Base-by-base conservation (phyloP, 2,797 vertebrate species). In the Sternarchorhynchus goeldii region DNA sequence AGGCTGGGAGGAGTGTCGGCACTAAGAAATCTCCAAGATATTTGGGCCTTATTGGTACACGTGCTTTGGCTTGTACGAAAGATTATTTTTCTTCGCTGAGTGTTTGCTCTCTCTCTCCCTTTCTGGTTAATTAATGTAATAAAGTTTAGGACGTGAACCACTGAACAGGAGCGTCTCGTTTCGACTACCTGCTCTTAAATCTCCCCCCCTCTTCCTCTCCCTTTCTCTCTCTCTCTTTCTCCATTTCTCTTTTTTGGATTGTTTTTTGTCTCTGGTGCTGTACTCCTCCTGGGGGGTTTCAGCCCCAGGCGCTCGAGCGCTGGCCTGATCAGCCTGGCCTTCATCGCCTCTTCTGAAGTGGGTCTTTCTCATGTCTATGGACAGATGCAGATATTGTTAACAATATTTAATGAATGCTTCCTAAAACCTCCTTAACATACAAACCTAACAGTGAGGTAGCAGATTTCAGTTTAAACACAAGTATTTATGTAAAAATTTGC, bases 71-170 rank as follows among this genome's bases (percentile, higher is more conserved):
- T 45, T 45, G 41, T 12, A 45, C 41, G 14, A 45, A 45, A 45
- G 41, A 45, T 10, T 12, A 16, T 25, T 25, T 25, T 25, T 25
- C 25, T 25, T 25, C 25, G 0, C 25, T 50, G 45, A 7, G 34
- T 36, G 4, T 36, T 36, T 41, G 6, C 6, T 6, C 39, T 75
- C 69, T 80, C 75, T 20, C 31, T 67, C 56, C 73, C 10, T 75
- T 8, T 50, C 62, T 68, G 21, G 41, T 32, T 63, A 63, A 75
- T 75, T 80, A 34, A 80, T 75, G 73, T 68, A 75, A 75, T 70
- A 62, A 75, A 75, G 57, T 41, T 75, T 75, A 73, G 56, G 78
- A 41, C 32, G 39, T 34, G 45, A 64, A 56, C 29, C 18, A 20
- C 25, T 59, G 67, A 71, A 25, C 6, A 57, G 16, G 20, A 2